Conservation (phyloP, 2,113 vertebrate genomes). For the Scopus umbretta region DNA sequence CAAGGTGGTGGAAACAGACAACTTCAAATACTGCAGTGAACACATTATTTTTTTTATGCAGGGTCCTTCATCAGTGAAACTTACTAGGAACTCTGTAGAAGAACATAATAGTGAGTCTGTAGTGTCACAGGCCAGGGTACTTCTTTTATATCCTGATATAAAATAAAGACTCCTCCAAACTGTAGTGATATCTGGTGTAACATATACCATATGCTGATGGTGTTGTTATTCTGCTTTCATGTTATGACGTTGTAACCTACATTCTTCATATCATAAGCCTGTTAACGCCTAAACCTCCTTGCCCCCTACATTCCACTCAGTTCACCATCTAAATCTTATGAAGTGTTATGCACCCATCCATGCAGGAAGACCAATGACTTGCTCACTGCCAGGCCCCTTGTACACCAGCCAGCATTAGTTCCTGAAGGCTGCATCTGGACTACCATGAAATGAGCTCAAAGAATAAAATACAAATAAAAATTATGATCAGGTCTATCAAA, state of each 20-base stretch:
- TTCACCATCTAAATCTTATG: neutral
- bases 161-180: too few species aligned
- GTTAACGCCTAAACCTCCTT: too few species aligned
- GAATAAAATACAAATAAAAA: neutral
- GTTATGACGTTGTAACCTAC: too few species aligned
- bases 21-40: neutral
- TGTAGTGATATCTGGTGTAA: too few species aligned
- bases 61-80: neutral
- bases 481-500: neutral
- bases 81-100: neutral
- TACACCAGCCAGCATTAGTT: neutral
- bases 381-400: neutral
- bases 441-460: neutral
- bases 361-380: neutral
- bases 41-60: neutral
- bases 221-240: too few species aligned
- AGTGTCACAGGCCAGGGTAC: too few species aligned
- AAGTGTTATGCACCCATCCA: accelerated
- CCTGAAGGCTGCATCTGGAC: neutral
- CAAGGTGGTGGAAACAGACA: neutral
- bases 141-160: too few species aligned
- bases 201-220: too few species aligned
- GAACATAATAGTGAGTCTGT: neutral
- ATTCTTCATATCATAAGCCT: too few species aligned
- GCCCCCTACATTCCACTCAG: neutral